Evolutionary conservation across 2,888 invertebrate genomes (phyloP).

Genomic region (Spisula subtruncata): DNA sequence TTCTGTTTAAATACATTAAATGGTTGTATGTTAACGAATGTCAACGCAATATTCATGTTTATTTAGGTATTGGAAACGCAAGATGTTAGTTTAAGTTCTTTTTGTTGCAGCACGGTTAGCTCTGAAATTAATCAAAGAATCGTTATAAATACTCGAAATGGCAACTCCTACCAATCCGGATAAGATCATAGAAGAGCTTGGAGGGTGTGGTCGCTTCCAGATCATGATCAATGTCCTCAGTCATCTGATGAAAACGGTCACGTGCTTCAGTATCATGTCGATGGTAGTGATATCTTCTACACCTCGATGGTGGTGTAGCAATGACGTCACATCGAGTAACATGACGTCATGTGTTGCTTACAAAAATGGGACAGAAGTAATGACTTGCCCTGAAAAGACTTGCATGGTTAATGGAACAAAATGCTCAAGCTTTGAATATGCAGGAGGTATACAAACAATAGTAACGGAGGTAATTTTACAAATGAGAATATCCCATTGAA

Average conservation of each 20-base stretch:
- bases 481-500: too few relatives aligned
- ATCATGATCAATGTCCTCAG: constrained; percentile 33
- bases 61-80: too few relatives aligned
- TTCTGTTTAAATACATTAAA: too few relatives aligned
- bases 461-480: constrained; percentile 43
- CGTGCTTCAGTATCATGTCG: constrained; percentile 31
- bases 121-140: too few relatives aligned
- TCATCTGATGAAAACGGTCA: constrained; percentile 46
- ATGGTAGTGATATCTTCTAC: constrained; percentile 25
- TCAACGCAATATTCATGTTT: too few relatives aligned
- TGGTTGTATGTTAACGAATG: too few relatives aligned
- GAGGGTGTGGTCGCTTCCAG: constrained; percentile 60
- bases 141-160: not conserved
- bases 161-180: constrained; percentile 37
- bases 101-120: too few relatives aligned
- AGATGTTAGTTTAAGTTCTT: too few relatives aligned
- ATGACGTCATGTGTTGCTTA: constrained; percentile 22
- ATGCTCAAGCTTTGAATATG: constrained; percentile 49
- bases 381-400: constrained; percentile 13
- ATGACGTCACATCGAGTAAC: constrained; percentile 26
- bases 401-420: constrained; percentile 43
- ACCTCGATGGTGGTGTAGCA: constrained; percentile 51
- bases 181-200: constrained; percentile 46
- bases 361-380: not conserved
- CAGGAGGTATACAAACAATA: constrained; percentile 28